A percentile compares a stretch with the other conserved stretches of the same genome.
These are phyloP conservation scores for Sclerurus mexicanus DNA, from an alignment of 2,113 vertebrate species.

Conservation along the genomic window DNA sequence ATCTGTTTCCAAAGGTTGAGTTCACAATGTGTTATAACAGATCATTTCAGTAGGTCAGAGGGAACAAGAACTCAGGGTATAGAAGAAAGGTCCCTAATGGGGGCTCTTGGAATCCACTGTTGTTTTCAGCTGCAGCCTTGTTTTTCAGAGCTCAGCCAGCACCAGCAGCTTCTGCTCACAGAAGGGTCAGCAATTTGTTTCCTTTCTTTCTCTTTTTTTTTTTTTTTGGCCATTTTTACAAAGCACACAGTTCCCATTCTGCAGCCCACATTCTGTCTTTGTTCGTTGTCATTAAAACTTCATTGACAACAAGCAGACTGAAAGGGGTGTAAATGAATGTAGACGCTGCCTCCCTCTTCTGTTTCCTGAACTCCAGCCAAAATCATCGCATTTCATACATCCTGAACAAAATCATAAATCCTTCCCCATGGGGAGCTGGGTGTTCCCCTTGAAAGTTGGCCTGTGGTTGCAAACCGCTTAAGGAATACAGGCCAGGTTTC, in stretches of 20 bases:
- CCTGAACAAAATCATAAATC: conserved; percentile 49
- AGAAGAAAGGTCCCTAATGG: not conserved
- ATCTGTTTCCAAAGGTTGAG: not conserved
- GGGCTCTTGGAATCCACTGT: not conserved
- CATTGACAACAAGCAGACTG: not conserved
- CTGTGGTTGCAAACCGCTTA: not conserved
- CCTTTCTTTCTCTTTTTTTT: not conserved
- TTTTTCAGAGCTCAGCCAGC: not conserved
- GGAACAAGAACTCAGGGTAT: not conserved
- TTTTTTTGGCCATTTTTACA: not conserved
- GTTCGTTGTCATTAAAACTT: not conserved
- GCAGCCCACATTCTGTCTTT: not conserved
- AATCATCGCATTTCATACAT: not conserved
- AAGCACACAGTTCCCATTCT: not conserved
- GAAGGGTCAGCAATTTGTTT: not conserved
- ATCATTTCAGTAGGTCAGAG: not conserved
- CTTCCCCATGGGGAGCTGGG: not conserved
- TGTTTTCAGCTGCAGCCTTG: not conserved
- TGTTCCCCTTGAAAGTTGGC: conserved; percentile 14
- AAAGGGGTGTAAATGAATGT: not conserved
- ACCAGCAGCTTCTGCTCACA: not conserved
- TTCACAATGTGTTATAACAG: not conserved
- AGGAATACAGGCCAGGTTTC: conserved; percentile 19
- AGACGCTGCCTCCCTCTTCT: not conserved
- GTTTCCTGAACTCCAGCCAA: conserved; percentile 28